A percentile compares a stretch with the other conserved stretches of the same genome.
phyloP scores from a whole-genome alignment of 2,888 invertebrate species.

The Ophion ellenae region DNA sequence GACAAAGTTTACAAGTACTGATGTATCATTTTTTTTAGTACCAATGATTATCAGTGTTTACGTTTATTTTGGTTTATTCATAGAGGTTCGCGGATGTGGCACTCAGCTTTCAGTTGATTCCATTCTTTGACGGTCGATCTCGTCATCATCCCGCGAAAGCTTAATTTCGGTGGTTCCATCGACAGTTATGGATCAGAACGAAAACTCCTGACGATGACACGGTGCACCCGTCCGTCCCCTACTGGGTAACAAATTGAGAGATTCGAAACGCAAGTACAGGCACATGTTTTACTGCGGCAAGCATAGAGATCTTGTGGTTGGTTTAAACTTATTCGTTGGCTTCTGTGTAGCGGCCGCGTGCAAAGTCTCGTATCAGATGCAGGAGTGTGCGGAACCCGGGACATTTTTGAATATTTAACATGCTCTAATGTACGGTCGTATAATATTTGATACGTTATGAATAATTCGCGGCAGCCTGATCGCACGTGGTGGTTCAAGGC shows the following conservation, averaged over 20 bases:
- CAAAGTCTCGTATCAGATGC: constrained; percentile 35
- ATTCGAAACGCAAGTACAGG: background rate
- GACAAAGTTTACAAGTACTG: too few species aligned
- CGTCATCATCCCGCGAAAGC: too few species aligned
- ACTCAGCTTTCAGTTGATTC: too few species aligned
- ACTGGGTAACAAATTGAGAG: constrained; percentile 22
- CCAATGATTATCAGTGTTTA: too few species aligned
- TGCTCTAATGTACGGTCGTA: constrained; percentile 48
- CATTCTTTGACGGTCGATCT: too few species aligned
- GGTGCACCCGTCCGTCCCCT: background rate
- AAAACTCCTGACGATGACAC: background rate
- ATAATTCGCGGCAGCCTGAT: constrained; percentile 40
- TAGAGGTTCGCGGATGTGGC: too few species aligned
- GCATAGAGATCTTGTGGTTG: background rate
- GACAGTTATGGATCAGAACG: background rate
- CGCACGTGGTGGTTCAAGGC: background rate
- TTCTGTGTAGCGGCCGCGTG: background rate
- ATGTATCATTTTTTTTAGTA: too few species aligned
- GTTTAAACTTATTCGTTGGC: background rate
- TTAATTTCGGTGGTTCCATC: too few species aligned
- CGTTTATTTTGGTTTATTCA: too few species aligned
- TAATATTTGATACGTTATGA: constrained; percentile 57
- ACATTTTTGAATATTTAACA: constrained; percentile 62
- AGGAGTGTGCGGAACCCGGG: constrained; percentile 6
- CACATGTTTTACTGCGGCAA: background rate